A percentile compares a stretch with the other conserved stretches of the same genome.
Conservation (phyloP, 2,113 vertebrate genomes). For the Neolamprologus ventralis region DNA sequence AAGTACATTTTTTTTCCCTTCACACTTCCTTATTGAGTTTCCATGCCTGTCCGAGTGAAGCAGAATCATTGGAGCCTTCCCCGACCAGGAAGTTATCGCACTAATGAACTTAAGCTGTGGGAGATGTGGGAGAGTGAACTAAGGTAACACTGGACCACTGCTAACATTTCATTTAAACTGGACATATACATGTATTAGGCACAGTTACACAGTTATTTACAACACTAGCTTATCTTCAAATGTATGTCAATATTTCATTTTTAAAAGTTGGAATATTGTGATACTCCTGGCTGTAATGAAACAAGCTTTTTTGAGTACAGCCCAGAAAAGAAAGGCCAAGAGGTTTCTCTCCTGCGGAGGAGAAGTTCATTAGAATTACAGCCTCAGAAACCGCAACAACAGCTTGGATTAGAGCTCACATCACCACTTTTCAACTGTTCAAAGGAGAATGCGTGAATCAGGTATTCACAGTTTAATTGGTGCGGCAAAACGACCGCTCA, state of each 20-base stretch:
- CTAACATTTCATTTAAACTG: not conserved
- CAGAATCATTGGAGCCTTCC: not conserved
- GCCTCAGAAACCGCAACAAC: not conserved
- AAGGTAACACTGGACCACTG: not conserved
- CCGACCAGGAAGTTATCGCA: not conserved
- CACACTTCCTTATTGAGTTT: conserved; percentile 1
- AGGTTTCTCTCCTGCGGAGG: not conserved
- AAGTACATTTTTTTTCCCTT: not conserved
- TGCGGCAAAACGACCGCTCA: not conserved
- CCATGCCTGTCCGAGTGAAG: not conserved
- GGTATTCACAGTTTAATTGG: not conserved
- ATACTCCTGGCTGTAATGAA: not conserved
- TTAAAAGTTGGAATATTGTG: not conserved
- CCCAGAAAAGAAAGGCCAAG: not conserved
- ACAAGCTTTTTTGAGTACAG: not conserved
- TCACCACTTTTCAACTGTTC: not conserved
- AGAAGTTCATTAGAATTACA: not conserved
- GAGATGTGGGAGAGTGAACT: not conserved
- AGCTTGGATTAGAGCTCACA: not conserved
- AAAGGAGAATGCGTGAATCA: not conserved
- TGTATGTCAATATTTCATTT: not conserved
- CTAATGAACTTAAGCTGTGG: not conserved
- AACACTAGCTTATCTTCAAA: not conserved
- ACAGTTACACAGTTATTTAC: not conserved
- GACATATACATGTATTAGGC: not conserved